Percentiles rank a stretch among this genome's conserved stretches.
These are phyloP conservation scores for Corapipo altera DNA, from an alignment of 2,113 vertebrate genomes.

Conservation along the genomic window DNA sequence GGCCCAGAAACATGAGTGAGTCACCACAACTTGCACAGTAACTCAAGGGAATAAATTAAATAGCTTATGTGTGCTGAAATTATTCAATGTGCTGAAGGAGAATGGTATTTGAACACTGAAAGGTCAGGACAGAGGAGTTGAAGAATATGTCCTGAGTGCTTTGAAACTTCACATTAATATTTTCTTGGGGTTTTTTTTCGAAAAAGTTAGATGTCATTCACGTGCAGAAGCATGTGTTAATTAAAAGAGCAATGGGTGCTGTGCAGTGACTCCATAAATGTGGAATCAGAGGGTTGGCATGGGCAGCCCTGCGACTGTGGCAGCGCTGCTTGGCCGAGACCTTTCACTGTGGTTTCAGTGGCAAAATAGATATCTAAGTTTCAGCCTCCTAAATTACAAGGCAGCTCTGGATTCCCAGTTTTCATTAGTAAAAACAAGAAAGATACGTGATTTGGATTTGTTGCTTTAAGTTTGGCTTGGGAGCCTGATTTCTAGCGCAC, in stretches of 20 bases:
- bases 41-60: neutral
- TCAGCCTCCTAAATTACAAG: neutral
- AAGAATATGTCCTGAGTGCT: neutral
- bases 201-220: neutral
- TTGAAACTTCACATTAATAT: neutral
- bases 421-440: neutral
- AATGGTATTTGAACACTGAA: neutral
- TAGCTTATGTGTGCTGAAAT: neutral
- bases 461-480: conserved; percentile 14
- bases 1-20: neutral
- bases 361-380: neutral
- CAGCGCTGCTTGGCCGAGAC: neutral
- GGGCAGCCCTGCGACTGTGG: neutral
- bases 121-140: neutral
- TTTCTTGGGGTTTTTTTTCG: neutral
- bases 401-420: neutral
- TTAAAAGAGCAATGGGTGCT: neutral
- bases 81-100: neutral
- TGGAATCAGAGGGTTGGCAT: neutral
- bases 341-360: neutral
- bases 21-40: neutral
- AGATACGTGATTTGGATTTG: conserved; percentile 20
- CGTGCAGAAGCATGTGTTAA: neutral
- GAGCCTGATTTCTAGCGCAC: neutral
- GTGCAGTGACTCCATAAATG: neutral